These are phyloP conservation scores for Candoia aspera DNA, from an alignment of 2,113 vertebrate genomes.

Conservation along the genomic window DNA sequence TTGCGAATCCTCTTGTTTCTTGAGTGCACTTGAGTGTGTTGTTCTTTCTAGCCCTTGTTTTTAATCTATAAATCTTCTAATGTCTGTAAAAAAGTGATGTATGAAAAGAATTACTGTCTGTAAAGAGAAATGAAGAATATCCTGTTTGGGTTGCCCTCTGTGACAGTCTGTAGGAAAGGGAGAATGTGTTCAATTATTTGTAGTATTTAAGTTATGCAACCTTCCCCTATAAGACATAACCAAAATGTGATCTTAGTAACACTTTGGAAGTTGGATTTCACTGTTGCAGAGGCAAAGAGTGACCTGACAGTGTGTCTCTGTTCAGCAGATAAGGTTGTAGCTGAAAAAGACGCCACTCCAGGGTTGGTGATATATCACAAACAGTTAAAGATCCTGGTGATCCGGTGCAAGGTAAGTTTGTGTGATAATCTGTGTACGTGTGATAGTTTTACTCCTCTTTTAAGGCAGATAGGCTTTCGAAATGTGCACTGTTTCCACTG, in stretches of 20 bases:
- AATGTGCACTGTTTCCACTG: not conserved
- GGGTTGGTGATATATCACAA: conserved; percentile 84
- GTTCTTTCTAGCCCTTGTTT: not conserved
- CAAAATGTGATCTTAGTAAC: not conserved
- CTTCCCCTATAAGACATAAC: not conserved
- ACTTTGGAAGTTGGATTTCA: not conserved
- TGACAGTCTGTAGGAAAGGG: not conserved
- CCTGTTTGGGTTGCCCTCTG: not conserved
- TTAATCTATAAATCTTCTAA: not conserved
- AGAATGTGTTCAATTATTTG: not conserved
- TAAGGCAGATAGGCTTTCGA: too few species aligned
- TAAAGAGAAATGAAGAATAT: not conserved
- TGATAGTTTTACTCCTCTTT: not conserved
- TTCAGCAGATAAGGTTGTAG: conserved; percentile 60
- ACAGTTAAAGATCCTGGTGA: conserved; percentile 75
- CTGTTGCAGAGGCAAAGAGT: not conserved
- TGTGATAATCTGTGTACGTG: conserved; percentile 3
- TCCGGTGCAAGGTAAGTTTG: conserved; percentile 86
- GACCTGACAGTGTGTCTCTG: conserved; percentile 26
- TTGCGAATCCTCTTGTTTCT: not conserved
- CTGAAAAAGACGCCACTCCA: conserved; percentile 64
- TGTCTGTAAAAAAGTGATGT: too few species aligned
- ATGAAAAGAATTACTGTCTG: not conserved
- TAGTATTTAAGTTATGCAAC: not conserved
- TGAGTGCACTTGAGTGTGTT: not conserved